Evolutionary conservation across 2,113 vertebrate genomes (phyloP).

Genomic region (Lepidothrix coronata): DNA sequence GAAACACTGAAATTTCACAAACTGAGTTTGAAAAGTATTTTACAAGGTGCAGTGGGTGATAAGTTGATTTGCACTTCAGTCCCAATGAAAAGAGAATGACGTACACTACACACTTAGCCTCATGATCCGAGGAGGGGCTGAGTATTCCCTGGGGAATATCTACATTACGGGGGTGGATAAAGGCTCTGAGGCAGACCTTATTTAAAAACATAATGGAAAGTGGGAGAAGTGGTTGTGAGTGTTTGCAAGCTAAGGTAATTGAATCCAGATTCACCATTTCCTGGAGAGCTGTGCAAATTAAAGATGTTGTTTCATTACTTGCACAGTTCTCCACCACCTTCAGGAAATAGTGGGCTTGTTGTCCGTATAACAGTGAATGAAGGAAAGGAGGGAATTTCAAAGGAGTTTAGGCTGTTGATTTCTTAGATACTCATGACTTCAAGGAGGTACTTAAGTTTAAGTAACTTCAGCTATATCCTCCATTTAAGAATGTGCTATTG

Average conservation of each 20-base stretch:
- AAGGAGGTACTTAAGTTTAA: not conserved
- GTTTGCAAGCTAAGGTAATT: not conserved
- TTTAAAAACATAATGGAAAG: not conserved
- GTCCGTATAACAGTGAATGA: not conserved
- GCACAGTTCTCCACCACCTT: not conserved
- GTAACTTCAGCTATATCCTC: not conserved
- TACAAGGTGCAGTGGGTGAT: not conserved
- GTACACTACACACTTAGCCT: not conserved
- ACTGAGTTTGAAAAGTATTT: not conserved
- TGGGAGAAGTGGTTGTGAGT: not conserved
- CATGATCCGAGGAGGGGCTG: too few relatives aligned
- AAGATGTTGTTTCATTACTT: not conserved
- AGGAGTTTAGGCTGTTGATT: not conserved
- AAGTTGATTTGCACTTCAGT: not conserved
- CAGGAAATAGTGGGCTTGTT: not conserved
- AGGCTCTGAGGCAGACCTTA: not conserved
- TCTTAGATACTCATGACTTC: not conserved
- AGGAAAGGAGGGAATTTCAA: not conserved
- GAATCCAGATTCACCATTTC: not conserved
- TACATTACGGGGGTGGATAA: too few relatives aligned
- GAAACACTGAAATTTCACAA: not conserved
- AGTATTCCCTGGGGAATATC: too few relatives aligned
- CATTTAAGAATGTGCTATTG: not conserved
- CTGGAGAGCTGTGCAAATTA: not conserved
- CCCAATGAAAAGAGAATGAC: not conserved